Evolutionary conservation across 2,888 invertebrate genomes (phyloP), one percentile per base, ranked within the genome.

Genomic region (Drosophila kuntzei): DNA sequence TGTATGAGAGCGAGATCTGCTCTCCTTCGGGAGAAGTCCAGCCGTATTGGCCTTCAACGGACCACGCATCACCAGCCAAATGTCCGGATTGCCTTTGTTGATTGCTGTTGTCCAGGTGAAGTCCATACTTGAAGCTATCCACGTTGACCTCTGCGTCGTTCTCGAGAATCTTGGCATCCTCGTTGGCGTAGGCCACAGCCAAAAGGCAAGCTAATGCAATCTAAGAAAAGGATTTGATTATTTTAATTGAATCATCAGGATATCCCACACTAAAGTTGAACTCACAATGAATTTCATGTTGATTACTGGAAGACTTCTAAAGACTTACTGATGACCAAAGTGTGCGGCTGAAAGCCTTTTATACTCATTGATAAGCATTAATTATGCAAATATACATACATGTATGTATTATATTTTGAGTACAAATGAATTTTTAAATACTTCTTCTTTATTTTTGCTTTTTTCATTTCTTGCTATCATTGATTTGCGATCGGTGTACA

Each of bases 161-260:
- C 2, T 12, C 66, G 0, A 90, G 0, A 9, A 90, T 79, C 1
- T 51, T 5, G 9, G 80, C 79, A 0, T 81, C 50, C 6, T 90
- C 85, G 14, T 74, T 66, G 67, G 85, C 89, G 34, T 27, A 65
- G 32, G 74, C 88, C 29, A 84, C n/a, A n/a, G 72, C 90, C 75
- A 90, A 50, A 32, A 91, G 59, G 73, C 91, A 90, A 46, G 90
- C 79, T 29, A 91, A 54, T 36, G 73, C 85, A 64, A 91, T 77
- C 92, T 91, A 37, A 12, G 5, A 18, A 14, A 53, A 32, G 11
- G 1, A 46, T 57, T 6, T 0, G 0, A 4, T 11, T 12, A 11
- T 6, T 47, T 11, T 1, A n/a, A n/a, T n/a, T n/a, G n/a, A n/a
- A n/a, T n/a, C n/a, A n/a, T n/a, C n/a, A n/a, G n/a, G n/a, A 5